Base-by-base conservation (phyloP, 2,113 vertebrate genomes). In the Xiphias gladius region DNA sequence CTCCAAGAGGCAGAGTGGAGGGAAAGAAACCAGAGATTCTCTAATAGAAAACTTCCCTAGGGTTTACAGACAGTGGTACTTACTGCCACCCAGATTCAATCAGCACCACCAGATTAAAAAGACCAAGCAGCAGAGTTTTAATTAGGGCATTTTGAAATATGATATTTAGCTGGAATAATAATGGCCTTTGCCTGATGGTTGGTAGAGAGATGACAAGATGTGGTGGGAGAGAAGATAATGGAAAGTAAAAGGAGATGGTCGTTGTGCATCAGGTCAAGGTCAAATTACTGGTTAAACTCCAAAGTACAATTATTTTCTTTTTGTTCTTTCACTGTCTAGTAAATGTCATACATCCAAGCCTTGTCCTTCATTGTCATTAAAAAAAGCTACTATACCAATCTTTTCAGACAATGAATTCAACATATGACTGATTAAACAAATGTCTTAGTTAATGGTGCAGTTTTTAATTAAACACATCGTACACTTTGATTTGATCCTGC, bases 31-130 rank as follows among this genome's bases (percentile, higher is more conserved):
- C 54, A 73, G 39, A 73, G 70, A 78, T 28, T 62, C 83, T 90
- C 80, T 88, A 78, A 90, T 81, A 76, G 84, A 85, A 90, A 91
- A 84, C 65, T 64, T 90, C 92, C 92, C 91, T 80, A 75, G 93
- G 92, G 93, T 88, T 84, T 64, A 72, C 55, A 90, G 85, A 92
- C 87, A 92, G 87, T 88, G 83, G 92, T 95, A 92, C 92, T 94
- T 94, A 87, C 92, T 94, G 91, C 92, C 92, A 89, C 66, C 71
- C 81, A 89, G 77, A 93, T 92, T 91, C 92, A 91, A 94, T 94
- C 90, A 93, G 90, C 80, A 82, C 54, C 69, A 67, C 86, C 76
- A 91, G 83, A 93, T 93, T 90, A 92, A 90, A 86, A 83, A 89
- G 67, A 69, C 55, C 50, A 73, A 84, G 79, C 76, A 90, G 83